A percentile compares a stretch with the other conserved stretches of the same genome.
phyloP scores from a whole-genome alignment of 2,797 vertebrate genomes.

The Zenarchopterus dispar region DNA sequence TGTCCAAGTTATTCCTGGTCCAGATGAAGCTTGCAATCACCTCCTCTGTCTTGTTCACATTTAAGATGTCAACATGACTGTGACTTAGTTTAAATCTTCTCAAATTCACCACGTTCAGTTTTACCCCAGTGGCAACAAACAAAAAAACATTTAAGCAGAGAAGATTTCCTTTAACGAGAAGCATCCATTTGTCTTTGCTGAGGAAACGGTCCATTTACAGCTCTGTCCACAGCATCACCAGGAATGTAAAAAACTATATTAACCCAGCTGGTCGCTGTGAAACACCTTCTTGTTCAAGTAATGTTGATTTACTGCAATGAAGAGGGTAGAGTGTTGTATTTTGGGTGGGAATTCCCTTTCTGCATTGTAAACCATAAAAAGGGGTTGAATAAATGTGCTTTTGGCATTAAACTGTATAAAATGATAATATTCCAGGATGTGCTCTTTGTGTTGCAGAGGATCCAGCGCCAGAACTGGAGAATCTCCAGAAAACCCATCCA shows the following conservation, averaged over 20 bases:
- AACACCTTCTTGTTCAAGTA: not conserved
- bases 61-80: too few relatives aligned
- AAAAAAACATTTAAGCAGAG: not conserved
- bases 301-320: not conserved
- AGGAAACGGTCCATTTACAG: conserved; percentile 19
- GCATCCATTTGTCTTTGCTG: not conserved
- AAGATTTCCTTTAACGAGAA: not conserved
- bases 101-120: too few relatives aligned
- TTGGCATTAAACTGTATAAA: too few relatives aligned
- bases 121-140: too few relatives aligned
- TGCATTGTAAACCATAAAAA: too few relatives aligned
- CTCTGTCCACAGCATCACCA: conserved; percentile 9
- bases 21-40: too few relatives aligned
- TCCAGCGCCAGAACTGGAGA: conserved; percentile 26
- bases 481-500: conserved; percentile 43
- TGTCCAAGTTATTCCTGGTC: too few relatives aligned
- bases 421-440: not conserved
- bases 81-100: too few relatives aligned
- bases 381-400: too few relatives aligned
- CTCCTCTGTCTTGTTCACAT: too few relatives aligned
- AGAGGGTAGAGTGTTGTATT: not conserved
- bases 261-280: conserved; percentile 2
- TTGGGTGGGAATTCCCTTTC: not conserved
- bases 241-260: conserved; percentile 38
- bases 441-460: conserved; percentile 50